Percentiles rank a stretch among this genome's conserved stretches.
These are phyloP conservation scores for Pitangus sulphuratus DNA, from an alignment of 2,797 vertebrate species.

Conservation along the genomic window DNA sequence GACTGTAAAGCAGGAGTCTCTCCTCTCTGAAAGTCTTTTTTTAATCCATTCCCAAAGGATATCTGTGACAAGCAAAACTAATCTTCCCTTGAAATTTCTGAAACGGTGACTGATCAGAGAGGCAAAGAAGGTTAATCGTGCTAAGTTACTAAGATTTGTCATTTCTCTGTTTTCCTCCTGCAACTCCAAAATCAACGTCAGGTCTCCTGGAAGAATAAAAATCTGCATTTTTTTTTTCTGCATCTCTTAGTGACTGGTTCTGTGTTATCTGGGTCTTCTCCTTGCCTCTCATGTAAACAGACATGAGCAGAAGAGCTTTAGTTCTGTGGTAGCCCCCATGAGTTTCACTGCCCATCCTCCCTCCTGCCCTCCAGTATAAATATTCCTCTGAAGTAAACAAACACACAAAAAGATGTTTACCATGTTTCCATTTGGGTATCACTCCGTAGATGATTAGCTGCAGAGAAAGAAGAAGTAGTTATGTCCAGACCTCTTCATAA, in stretches of 20 bases:
- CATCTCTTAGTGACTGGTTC: neutral
- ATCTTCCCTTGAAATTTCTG: neutral
- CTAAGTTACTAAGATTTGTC: neutral
- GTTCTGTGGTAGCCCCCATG: neutral
- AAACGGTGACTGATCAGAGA: neutral
- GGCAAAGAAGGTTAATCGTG: neutral
- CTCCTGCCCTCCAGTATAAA: neutral
- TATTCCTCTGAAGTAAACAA: conserved; percentile 3
- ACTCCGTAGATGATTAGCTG: conserved; percentile 91
- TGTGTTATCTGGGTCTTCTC: neutral
- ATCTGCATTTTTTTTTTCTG: neutral
- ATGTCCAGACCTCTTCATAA: neutral
- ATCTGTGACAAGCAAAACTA: neutral
- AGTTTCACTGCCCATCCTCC: neutral
- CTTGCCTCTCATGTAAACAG: neutral
- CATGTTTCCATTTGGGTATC: conserved; percentile 81
- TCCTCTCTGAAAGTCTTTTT: neutral
- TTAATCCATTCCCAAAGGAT: neutral
- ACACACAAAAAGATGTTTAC: conserved; percentile 76
- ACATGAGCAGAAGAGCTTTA: neutral
- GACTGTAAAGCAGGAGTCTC: neutral
- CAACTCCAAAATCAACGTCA: neutral
- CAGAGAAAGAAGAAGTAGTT: conserved; percentile 53
- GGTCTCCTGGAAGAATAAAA: neutral
- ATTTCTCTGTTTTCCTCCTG: neutral